These are phyloP conservation scores for Dilophus febrilis DNA, from an alignment of 2,888 invertebrate genomes.

Conservation along the genomic window DNA sequence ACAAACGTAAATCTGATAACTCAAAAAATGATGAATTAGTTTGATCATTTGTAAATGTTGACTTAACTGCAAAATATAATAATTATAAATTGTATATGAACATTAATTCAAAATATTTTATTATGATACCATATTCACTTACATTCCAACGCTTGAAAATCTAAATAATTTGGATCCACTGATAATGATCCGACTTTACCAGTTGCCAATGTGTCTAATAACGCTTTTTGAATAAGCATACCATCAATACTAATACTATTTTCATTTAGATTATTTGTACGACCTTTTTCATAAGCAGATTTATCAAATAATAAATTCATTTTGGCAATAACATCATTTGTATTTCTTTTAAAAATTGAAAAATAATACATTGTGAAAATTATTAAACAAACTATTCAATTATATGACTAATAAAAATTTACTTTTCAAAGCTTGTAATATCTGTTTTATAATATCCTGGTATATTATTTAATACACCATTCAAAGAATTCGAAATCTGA, in stretches of 20 bases:
- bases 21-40: conserved; percentile 37
- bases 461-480: conserved; percentile 39
- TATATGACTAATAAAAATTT: conserved; percentile 21
- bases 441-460: conserved; percentile 55
- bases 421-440: conserved; percentile 56
- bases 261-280: conserved; percentile 26
- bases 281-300: conserved; percentile 40
- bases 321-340: conserved; percentile 55
- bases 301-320: conserved; percentile 62
- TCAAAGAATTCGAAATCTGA: conserved; percentile 45
- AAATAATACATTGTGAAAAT: no score
- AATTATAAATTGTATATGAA: not conserved
- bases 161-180: conserved; percentile 65
- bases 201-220: conserved; percentile 49
- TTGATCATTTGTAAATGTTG: conserved; percentile 14
- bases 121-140: conserved; percentile 33
- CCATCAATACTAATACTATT: conserved; percentile 14
- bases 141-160: conserved; percentile 55
- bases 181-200: conserved; percentile 63
- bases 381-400: no score
- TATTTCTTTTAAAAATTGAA: conserved; percentile 30
- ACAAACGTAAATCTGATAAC: conserved; percentile 54
- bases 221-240: conserved; percentile 34
- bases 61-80: not conserved
- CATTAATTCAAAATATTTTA: not conserved